Base-by-base conservation (phyloP, 2,888 invertebrate species). In the Tortrix viridana region DNA sequence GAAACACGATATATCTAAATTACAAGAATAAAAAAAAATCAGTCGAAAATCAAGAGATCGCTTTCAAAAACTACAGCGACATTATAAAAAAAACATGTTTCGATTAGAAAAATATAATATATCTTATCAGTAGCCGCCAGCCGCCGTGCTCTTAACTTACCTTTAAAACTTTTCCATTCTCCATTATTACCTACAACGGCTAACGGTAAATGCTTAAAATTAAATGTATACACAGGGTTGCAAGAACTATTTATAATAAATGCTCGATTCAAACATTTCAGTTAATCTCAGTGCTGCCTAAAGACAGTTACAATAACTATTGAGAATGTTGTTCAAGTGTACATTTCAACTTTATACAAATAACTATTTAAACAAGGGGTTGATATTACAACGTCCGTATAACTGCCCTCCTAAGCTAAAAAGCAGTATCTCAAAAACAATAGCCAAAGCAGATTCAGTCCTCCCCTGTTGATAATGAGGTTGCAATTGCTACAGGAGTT, bases 31-130 rank as follows among this genome's bases (percentile, higher is more conserved):
- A 57, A 62, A 61, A n/a, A 80, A 84, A 85, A 84, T 89, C 88
- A 89, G 88, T 89, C 88, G 53, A 80, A 80, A 80, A 76, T 76
- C 79, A 67, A 79, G 78, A 79, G 83, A 84, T 82, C 85, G 71
- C 82, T 41, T 77, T 71, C 74, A 74, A 74, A 74, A 73, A 73
- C 73, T 67, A 71, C 38, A 41, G 38, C 58, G 63, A 57, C 46
- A 22, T 56, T 41, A 47, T 47, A 46, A 37, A 74, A 80, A 77
- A 70, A 38, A 32, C 32, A 22, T 50, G 47, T 61, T 75, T 71
- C 73, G 64, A 64, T 67, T 58, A 48, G 72, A 80, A 79, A 80
- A 80, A 78, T 81, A 79, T 81, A 63, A 68, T 61, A 47, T 52
- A 59, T 47, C 46, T 48, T 60, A 47, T 44, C 23, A 32, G 26